Evolutionary conservation across 2,113 vertebrate genomes (phyloP), one percentile per base, ranked within the genome.

Genomic region (Thymallus thymallus): DNA sequence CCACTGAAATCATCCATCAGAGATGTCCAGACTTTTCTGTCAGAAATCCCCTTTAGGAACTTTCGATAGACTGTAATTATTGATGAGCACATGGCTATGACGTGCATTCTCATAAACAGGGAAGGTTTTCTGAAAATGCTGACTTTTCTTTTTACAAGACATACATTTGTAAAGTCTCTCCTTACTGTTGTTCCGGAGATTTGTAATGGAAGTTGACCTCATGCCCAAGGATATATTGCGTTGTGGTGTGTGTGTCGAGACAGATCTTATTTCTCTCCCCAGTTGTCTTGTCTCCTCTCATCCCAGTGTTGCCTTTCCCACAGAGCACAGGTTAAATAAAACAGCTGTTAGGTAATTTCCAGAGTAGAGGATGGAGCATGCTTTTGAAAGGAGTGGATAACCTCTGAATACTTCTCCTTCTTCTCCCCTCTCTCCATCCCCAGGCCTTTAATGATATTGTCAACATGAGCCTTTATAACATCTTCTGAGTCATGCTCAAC

Each of bases 301-400:
- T 78, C 79, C 48, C 72, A 75, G 72, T 74, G 63, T 82, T 80
- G 73, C 66, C 70, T 80, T 82, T 85, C 72, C 69, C 22, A 3
- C 78, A 55, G 51, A 76, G 61, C 46, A 22, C 66, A 76, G 71
- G 71, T 81, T 81, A 68, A 78, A 68, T 72, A 72, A 84, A 90
- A 74, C 86, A 81, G 83, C 81, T 85, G 78, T 69, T 65, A 73
- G 73, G 55, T 85, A 55, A 46, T 89, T 91, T 85, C 74, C 79
- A 82, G n/a, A 71, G 58, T 32, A 72, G 74, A 76, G 71, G 72
- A 65, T 74, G 67, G 64, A 68, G 12, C 18, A 12, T 58, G 6
- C 18, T 35, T 30, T 75, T 84, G 68, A 81, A 72, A 76, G 46
- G 55, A 29, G 23, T 75, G 69, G 69, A 72, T 79, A 72, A 82